phyloP scores from a whole-genome alignment of 2,797 vertebrate species.

The Fistularia commersonii region DNA sequence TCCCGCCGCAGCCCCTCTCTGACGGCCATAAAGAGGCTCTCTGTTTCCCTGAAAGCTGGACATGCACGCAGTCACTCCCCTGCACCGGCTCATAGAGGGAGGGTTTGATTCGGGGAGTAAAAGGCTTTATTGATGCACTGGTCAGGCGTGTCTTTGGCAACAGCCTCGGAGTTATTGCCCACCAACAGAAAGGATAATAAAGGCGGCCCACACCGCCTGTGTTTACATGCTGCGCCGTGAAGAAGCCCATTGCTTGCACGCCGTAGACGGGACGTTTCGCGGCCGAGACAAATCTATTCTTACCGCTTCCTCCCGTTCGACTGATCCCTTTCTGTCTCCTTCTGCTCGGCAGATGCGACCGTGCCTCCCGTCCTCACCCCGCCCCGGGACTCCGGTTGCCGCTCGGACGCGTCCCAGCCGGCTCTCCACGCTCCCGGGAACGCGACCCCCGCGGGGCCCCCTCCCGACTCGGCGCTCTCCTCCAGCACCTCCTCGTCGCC shows the following conservation, averaged over 20 bases:
- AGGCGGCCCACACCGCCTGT: slow-evolving; percentile 38
- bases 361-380: slow-evolving; percentile 62
- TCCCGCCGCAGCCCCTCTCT: slow-evolving; percentile 48
- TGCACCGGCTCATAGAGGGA: slow-evolving; percentile 33
- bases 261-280: slow-evolving; percentile 12
- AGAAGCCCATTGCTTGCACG: slow-evolving; percentile 25
- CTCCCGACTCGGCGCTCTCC: slow-evolving; percentile 69
- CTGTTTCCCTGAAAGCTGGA: slow-evolving; percentile 55
- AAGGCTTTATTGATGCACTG: slow-evolving; percentile 67
- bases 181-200: slow-evolving; percentile 53
- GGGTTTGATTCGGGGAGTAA: slow-evolving; percentile 57
- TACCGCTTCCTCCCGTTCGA: slow-evolving; percentile 12
- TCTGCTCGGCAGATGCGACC: slow-evolving; percentile 67
- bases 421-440: slow-evolving; percentile 78
- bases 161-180: slow-evolving; percentile 59
- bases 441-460: slow-evolving; percentile 51
- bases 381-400: slow-evolving; percentile 73
- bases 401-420: slow-evolving; percentile 74
- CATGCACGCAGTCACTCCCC: slow-evolving; percentile 38
- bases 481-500: slow-evolving; percentile 79
- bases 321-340: slow-evolving; percentile 1
- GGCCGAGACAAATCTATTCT: slow-evolving; percentile 10
- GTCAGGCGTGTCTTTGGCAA: slow-evolving; percentile 55
- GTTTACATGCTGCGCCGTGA: slow-evolving; percentile 43
- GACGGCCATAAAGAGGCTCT: slow-evolving; percentile 65